Percentiles rank a stretch among this genome's conserved stretches.
These are phyloP conservation scores for Philaethria dido DNA, from an alignment of 2,888 invertebrate genomes.

Conservation along the genomic window DNA sequence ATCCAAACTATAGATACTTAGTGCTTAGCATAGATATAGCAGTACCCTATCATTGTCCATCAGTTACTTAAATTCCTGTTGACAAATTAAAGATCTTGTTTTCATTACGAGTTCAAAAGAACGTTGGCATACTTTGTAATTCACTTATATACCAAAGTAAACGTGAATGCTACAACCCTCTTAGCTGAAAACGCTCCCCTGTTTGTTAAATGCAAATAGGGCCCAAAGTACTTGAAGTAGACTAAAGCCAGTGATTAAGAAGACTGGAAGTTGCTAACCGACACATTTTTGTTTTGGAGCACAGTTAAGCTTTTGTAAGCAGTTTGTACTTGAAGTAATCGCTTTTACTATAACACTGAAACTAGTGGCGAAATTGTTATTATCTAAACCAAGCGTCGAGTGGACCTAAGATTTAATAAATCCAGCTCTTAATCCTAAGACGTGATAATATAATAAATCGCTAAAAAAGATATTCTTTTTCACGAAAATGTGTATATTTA, in stretches of 20 bases:
- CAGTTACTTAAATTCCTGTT: neutral
- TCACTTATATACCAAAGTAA: constrained; percentile 4
- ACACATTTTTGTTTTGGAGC: constrained; percentile 33
- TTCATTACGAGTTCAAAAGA: neutral
- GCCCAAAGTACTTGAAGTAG: constrained; percentile 22
- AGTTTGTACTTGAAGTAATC: neutral
- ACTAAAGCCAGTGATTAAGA: constrained; percentile 40
- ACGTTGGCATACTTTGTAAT: neutral
- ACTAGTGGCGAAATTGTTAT: neutral
- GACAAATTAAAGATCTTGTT: neutral
- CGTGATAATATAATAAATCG: no score
- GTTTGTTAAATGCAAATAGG: constrained; percentile 22
- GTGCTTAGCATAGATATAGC: neutral
- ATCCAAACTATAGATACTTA: no score
- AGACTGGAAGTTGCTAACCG: constrained; percentile 38
- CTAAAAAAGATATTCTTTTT: no score
- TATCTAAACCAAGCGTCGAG: neutral
- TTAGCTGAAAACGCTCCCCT: constrained; percentile 9
- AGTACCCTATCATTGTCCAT: neutral
- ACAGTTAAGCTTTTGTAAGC: constrained; percentile 15
- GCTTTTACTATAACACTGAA: constrained; percentile 4
- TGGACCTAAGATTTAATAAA: neutral
- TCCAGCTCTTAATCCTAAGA: no score
- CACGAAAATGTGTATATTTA: no score
- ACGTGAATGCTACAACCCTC: constrained; percentile 3